phyloP scores from a whole-genome alignment of 2,113 vertebrate genomes.

The Capreolus pygargus region DNA sequence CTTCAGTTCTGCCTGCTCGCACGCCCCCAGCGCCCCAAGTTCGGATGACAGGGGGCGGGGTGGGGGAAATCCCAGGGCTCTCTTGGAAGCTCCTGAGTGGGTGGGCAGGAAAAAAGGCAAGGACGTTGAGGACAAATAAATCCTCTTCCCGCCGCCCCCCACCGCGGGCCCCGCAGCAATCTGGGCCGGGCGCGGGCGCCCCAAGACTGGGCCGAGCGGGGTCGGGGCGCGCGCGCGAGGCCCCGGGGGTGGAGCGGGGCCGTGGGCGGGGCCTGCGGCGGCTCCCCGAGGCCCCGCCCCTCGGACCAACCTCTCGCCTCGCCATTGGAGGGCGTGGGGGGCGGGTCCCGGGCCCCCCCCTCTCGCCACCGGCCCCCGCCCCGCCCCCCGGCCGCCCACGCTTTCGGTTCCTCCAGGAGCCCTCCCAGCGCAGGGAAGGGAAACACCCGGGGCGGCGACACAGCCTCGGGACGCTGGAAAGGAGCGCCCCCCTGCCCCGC shows the following conservation, averaged over 20 bases:
- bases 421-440: accelerated
- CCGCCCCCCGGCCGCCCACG: background rate
- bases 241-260: background rate
- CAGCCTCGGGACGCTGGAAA: background rate
- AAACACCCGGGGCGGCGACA: background rate
- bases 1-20: background rate
- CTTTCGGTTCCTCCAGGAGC: background rate
- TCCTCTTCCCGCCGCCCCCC: background rate
- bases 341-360: conserved; percentile 12
- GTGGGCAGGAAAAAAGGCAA: background rate
- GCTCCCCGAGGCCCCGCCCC: background rate
- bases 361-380: conserved; percentile 21
- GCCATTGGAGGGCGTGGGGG: conserved; percentile 41
- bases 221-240: accelerated
- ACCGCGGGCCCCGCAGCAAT: too few relatives aligned
- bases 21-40: background rate
- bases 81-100: background rate
- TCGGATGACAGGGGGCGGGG: background rate
- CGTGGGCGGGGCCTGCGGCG: background rate
- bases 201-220: accelerated
- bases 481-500: background rate
- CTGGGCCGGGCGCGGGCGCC: accelerated
- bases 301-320: background rate
- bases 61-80: background rate
- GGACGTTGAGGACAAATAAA: background rate